Conservation (phyloP, 2,888 invertebrate genomes). For the Homarus gammarus region DNA sequence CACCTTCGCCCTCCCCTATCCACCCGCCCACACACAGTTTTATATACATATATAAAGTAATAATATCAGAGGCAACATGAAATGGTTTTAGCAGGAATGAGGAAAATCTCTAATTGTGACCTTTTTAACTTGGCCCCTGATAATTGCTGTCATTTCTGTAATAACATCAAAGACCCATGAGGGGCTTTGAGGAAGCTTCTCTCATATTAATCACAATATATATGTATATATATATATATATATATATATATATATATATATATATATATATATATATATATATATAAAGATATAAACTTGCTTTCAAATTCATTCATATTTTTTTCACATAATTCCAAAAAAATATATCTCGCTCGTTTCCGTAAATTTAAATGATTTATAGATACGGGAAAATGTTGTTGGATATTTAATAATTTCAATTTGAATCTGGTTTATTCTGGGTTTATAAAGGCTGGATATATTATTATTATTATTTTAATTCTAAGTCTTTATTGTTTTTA, state of each 20-base stretch:
- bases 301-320: neutral
- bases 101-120: neutral
- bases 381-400: too few relatives aligned
- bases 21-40: neutral
- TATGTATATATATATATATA: neutral
- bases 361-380: too few relatives aligned
- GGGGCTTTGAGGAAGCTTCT: neutral
- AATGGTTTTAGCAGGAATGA: neutral
- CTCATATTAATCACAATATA: neutral
- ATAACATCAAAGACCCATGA: neutral
- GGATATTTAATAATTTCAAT: too few relatives aligned
- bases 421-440: too few relatives aligned
- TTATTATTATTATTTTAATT: too few relatives aligned
- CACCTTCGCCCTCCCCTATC: neutral
- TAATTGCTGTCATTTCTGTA: neutral
- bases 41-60: slow-evolving; percentile 2
- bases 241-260: slow-evolving; percentile 26
- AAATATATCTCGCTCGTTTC: too few relatives aligned
- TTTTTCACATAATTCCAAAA: too few relatives aligned
- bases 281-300: slow-evolving; percentile 5
- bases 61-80: neutral
- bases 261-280: slow-evolving; percentile 17
- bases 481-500: too few relatives aligned
- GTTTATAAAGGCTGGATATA: too few relatives aligned
- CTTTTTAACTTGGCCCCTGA: neutral